phyloP scores from a whole-genome alignment of 2,797 vertebrate genomes.

The Fistularia commersonii region DNA sequence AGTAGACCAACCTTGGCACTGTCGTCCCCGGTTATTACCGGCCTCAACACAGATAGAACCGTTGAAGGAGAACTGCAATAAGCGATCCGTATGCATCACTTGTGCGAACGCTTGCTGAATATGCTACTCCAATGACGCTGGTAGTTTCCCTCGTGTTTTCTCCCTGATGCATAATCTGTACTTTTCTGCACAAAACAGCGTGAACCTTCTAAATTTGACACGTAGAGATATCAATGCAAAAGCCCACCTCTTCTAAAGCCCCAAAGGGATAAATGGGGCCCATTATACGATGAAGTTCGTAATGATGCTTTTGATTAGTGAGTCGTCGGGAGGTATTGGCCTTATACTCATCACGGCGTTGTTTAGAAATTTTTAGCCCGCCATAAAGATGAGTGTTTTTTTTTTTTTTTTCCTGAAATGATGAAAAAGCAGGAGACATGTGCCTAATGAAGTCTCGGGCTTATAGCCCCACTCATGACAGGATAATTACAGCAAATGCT shows the following conservation, averaged over 20 bases:
- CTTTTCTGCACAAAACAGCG: slow-evolving; percentile 33
- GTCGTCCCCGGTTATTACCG: slow-evolving; percentile 62
- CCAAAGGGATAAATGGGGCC: slow-evolving; percentile 54
- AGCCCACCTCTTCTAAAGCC: slow-evolving; percentile 42
- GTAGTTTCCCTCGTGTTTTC: no score
- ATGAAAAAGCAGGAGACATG: slow-evolving; percentile 67
- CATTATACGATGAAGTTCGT: slow-evolving; percentile 60
- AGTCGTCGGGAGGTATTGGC: slow-evolving; percentile 58
- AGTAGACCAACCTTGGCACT: slow-evolving; percentile 52
- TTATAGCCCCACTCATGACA: slow-evolving; percentile 72
- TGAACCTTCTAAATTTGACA: slow-evolving; percentile 42
- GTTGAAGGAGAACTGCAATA: slow-evolving; percentile 68
- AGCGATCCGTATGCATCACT: slow-evolving; percentile 63
- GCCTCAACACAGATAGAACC: slow-evolving; percentile 56
- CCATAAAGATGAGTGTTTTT: slow-evolving; percentile 60
- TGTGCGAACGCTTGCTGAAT: slow-evolving; percentile 42
- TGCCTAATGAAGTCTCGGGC: slow-evolving; percentile 71
- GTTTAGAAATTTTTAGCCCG: slow-evolving; percentile 60
- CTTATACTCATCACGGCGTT: slow-evolving; percentile 49
- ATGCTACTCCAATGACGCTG: slow-evolving; percentile 13
- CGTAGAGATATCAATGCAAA: slow-evolving; percentile 40
- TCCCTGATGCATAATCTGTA: slow-evolving; percentile 38
- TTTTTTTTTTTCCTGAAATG: slow-evolving; percentile 35
- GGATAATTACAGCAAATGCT: slow-evolving; percentile 76
- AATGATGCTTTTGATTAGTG: slow-evolving; percentile 72